Percentiles rank a stretch among this genome's conserved stretches.
Conservation (phyloP, 2,113 vertebrate species). For the Pseudonaja textilis region DNA sequence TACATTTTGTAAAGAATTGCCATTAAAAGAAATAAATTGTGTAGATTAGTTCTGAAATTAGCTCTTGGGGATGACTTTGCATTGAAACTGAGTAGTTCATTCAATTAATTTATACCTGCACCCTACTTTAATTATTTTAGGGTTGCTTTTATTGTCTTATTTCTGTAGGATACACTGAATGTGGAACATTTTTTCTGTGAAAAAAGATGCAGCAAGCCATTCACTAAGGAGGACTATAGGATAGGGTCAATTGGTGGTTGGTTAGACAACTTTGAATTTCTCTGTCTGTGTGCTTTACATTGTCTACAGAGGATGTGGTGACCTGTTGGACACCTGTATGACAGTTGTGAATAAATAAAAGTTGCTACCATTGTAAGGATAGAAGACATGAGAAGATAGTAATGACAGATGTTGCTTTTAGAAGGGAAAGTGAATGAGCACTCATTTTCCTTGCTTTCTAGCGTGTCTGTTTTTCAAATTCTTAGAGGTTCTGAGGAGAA, state of each 20-base stretch:
- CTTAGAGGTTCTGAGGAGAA: background rate
- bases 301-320: background rate
- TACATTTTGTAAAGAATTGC: slow-evolving; percentile 58
- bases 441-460: background rate
- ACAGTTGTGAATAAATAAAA: background rate
- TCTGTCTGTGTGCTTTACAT: background rate
- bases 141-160: background rate
- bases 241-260: background rate
- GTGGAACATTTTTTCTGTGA: background rate
- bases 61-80: background rate
- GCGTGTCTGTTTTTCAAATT: background rate
- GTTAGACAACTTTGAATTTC: background rate
- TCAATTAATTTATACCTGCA: background rate
- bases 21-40: slow-evolving; percentile 30
- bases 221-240: background rate
- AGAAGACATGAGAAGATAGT: background rate
- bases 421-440: background rate
- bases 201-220: background rate
- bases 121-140: background rate
- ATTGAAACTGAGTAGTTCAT: background rate
- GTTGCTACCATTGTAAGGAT: background rate
- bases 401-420: background rate
- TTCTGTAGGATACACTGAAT: background rate
- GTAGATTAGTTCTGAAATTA: background rate
- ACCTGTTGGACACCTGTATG: background rate